A percentile compares a stretch with the other conserved stretches of the same genome.
phyloP scores from a whole-genome alignment of 2,888 invertebrate genomes.

The Cistogaster globosa region DNA sequence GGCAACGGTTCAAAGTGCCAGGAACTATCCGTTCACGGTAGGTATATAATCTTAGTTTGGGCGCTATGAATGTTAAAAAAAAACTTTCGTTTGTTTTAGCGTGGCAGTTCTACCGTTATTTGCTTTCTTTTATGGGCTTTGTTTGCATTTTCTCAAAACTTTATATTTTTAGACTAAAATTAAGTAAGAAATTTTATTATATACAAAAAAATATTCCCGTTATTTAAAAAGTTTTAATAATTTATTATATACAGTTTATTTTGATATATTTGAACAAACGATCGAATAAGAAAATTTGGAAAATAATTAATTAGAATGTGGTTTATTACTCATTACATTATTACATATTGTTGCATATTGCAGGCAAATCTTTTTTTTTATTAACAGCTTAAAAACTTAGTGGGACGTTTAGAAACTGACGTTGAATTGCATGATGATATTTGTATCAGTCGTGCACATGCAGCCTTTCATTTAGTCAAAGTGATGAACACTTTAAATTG shows the following conservation, averaged over 20 bases:
- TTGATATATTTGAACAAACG: neutral
- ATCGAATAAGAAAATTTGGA: neutral
- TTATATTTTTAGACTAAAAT: neutral
- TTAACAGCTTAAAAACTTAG: constrained; percentile 75
- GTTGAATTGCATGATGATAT: constrained; percentile 88
- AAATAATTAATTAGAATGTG: constrained; percentile 46
- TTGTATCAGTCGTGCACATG: constrained; percentile 92
- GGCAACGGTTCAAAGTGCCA: too few relatives aligned
- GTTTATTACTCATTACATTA: constrained; percentile 52
- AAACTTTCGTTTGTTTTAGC: too few relatives aligned
- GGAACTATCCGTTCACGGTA: too few relatives aligned
- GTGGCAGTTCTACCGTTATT: neutral
- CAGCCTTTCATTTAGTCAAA: constrained; percentile 83
- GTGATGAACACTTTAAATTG: constrained; percentile 79
- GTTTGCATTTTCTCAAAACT: constrained; percentile 16
- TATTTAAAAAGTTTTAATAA: too few relatives aligned
- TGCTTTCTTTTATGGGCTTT: constrained; percentile 23
- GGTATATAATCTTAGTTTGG: too few relatives aligned
- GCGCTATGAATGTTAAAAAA: too few relatives aligned
- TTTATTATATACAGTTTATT: neutral
- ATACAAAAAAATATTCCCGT: too few relatives aligned
- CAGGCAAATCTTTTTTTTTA: constrained; percentile 67
- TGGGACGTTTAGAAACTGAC: constrained; percentile 84
- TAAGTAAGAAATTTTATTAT: neutral
- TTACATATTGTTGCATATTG: neutral